Evolutionary conservation across 2,113 vertebrate species (phyloP).

Genomic region (Sinocyclocheilus anophthalmus): DNA sequence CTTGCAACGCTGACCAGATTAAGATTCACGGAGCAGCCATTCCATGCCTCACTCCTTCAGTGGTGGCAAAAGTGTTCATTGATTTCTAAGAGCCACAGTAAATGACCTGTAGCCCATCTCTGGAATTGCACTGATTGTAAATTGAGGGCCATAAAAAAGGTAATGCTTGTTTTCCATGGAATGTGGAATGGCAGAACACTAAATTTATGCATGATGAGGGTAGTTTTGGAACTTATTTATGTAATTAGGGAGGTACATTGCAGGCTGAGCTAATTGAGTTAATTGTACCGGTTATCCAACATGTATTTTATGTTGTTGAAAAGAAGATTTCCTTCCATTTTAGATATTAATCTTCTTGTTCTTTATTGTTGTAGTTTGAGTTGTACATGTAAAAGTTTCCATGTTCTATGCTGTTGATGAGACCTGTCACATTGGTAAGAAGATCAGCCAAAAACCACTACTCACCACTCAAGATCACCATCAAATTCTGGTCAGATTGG

Average conservation of each 20-base stretch:
- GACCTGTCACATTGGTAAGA: not conserved
- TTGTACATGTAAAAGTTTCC: not conserved
- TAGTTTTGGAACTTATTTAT: not conserved
- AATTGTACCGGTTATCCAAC: not conserved
- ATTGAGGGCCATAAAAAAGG: conserved; percentile 13
- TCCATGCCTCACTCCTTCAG: not conserved
- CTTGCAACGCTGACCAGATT: conserved; percentile 36
- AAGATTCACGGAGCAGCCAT: conserved; percentile 9
- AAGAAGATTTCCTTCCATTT: not conserved
- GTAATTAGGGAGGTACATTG: conserved; percentile 4
- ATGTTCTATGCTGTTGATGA: not conserved
- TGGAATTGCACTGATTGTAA: conserved; percentile 15
- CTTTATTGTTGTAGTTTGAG: not conserved
- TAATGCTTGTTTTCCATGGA: conserved; percentile 18
- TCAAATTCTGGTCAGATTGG: not conserved
- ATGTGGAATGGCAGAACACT: not conserved
- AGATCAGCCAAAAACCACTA: not conserved
- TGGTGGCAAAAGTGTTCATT: conserved; percentile 43
- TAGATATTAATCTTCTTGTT: not conserved
- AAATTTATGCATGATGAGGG: not conserved
- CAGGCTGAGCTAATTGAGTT: not conserved
- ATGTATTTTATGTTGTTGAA: not conserved
- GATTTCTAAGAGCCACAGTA: conserved; percentile 39
- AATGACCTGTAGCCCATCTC: conserved; percentile 42
- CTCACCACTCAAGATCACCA: not conserved